These are phyloP conservation scores for Tachina grossa DNA, from an alignment of 2,888 invertebrate genomes.

Conservation along the genomic window DNA sequence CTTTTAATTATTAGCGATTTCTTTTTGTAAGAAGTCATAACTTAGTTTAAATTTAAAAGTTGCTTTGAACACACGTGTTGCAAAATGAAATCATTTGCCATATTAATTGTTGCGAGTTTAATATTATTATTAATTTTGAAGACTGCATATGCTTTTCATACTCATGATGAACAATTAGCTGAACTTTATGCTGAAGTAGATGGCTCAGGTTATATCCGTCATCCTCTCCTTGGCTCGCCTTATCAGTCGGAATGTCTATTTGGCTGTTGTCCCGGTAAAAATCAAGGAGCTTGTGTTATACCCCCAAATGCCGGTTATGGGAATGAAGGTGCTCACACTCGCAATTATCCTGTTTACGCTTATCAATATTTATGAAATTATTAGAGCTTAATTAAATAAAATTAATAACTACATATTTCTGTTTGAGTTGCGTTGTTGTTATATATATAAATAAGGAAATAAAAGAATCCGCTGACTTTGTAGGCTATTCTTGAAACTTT, in stretches of 20 bases:
- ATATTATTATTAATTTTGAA: background rate
- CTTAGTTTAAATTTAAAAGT: background rate
- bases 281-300: background rate
- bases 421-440: too few species aligned
- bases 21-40: background rate
- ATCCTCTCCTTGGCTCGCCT: background rate
- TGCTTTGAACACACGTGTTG: background rate
- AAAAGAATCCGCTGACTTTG: too few species aligned
- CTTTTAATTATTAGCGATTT: background rate
- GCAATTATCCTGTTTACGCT: background rate
- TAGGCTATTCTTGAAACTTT: too few species aligned
- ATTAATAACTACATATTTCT: background rate
- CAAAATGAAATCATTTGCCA: background rate
- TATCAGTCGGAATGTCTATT: slow-evolving; percentile 1
- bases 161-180: background rate
- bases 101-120: background rate
- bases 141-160: background rate
- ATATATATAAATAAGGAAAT: too few species aligned
- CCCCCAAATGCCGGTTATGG: background rate
- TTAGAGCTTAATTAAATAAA: background rate
- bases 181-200: slow-evolving; percentile 2
- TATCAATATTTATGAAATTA: background rate
- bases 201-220: slow-evolving; percentile 1
- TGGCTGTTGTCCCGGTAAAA: background rate
- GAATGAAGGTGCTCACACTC: background rate